Conservation (phyloP, 1,140 invertebrate genomes). For the Sminthurinus signatus region DNA sequence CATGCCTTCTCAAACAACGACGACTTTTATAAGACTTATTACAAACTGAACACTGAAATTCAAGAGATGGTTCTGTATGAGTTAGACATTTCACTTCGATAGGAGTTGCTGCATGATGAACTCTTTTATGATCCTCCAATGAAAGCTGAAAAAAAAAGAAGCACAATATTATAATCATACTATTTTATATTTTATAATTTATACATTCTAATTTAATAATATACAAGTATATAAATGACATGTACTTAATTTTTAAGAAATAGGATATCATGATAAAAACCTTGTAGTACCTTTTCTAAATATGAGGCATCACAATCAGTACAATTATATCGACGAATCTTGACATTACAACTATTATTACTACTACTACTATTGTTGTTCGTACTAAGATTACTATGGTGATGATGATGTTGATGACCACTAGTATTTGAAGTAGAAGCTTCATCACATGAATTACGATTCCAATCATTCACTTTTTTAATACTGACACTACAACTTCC, state of each 20-base stretch:
- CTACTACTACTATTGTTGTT: no score
- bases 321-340: slow-evolving; percentile 28
- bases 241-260: background rate
- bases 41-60: slow-evolving; percentile 32
- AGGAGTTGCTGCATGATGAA: slow-evolving; percentile 20
- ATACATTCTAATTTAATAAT: no score
- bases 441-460: no score
- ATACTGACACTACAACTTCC: slow-evolving; percentile 32
- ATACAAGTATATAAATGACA: background rate
- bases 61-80: slow-evolving; percentile 18
- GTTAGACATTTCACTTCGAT: slow-evolving; percentile 24
- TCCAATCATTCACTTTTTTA: no score
- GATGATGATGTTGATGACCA: slow-evolving; percentile 26
- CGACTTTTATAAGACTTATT: slow-evolving; percentile 26
- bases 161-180: no score
- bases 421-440: slow-evolving; percentile 16
- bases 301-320: slow-evolving; percentile 23
- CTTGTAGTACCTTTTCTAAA: slow-evolving; percentile 34
- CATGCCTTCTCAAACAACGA: slow-evolving; percentile 19
- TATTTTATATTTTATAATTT: no score
- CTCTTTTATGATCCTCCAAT: slow-evolving; percentile 23
- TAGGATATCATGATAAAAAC: background rate
- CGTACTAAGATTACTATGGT: no score
- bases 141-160: slow-evolving; percentile 12
- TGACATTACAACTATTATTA: no score